A percentile compares a stretch with the other conserved stretches of the same genome.
Conservation (phyloP, 2,113 vertebrate species). For the Eurypyga helias region DNA sequence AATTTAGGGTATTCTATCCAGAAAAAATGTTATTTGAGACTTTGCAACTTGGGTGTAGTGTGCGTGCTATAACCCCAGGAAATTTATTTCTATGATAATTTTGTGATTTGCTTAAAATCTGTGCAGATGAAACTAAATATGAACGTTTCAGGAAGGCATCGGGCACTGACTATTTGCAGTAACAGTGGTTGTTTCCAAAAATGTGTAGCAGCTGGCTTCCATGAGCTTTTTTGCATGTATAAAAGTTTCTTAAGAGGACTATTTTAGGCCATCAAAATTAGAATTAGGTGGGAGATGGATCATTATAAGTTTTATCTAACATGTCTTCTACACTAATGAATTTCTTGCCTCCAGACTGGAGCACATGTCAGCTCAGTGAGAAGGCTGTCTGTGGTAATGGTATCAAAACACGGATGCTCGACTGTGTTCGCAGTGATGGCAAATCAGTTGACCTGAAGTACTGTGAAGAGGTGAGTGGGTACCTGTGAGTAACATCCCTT, state of each 20-base stretch:
- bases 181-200: not conserved
- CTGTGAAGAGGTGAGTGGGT: constrained; percentile 89
- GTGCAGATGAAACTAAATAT: not conserved
- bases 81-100: not conserved
- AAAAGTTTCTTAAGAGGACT: not conserved
- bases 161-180: not conserved
- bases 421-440: constrained; percentile 95
- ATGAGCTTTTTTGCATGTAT: not conserved
- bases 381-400: constrained; percentile 93
- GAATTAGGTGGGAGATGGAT: not conserved
- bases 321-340: not conserved
- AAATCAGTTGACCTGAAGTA: constrained; percentile 94
- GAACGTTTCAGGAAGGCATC: not conserved
- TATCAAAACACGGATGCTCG: constrained; percentile 94
- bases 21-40: not conserved
- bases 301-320: not conserved
- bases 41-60: not conserved
- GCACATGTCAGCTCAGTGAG: constrained; percentile 94
- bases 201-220: not conserved
- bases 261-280: not conserved
- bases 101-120: not conserved
- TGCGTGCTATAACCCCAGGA: not conserved
- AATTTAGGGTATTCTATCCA: not conserved
- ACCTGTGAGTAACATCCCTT: constrained; percentile 18
- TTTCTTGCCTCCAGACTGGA: constrained; percentile 87